Evolutionary conservation across 2,797 vertebrate species (phyloP).

Genomic region (Bufotes viridis): DNA sequence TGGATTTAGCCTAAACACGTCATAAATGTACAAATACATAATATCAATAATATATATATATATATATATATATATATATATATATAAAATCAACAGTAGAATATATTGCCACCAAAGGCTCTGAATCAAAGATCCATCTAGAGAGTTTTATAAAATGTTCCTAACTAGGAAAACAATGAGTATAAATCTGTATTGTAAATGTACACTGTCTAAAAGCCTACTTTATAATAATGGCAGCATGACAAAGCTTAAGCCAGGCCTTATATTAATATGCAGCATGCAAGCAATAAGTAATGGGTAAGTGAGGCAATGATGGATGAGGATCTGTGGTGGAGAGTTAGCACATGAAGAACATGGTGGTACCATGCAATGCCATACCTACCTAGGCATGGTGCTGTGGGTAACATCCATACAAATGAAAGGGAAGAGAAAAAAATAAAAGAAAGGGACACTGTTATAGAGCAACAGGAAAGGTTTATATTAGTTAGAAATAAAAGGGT

Average conservation of each 20-base stretch:
- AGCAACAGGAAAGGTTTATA: not conserved
- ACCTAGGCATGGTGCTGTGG: slow-evolving; percentile 84
- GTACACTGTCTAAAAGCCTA: not conserved
- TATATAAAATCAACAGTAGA: not conserved
- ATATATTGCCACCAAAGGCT: not conserved
- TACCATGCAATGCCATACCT: slow-evolving; percentile 75
- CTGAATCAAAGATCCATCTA: not conserved
- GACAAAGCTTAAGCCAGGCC: not conserved
- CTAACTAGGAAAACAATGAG: not conserved
- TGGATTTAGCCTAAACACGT: not conserved
- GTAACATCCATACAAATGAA: slow-evolving; percentile 71
- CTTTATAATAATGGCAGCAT: not conserved
- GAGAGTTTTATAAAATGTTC: not conserved
- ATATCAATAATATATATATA: no score
- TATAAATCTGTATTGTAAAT: not conserved
- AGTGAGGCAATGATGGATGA: slow-evolving; percentile 52
- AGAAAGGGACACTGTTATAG: slow-evolving; percentile 31
- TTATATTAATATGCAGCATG: slow-evolving; percentile 1
- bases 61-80: not conserved
- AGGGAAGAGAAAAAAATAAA: slow-evolving; percentile 54
- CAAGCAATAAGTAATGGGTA: not conserved
- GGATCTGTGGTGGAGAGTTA: slow-evolving; percentile 59
- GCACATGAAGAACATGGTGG: not conserved
- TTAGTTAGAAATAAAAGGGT: slow-evolving; percentile 27
- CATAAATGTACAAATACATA: not conserved